Percentiles rank a stretch among this genome's conserved stretches.
phyloP scores from a whole-genome alignment of 2,888 invertebrate genomes.

The Dicranocentrus wangi region DNA sequence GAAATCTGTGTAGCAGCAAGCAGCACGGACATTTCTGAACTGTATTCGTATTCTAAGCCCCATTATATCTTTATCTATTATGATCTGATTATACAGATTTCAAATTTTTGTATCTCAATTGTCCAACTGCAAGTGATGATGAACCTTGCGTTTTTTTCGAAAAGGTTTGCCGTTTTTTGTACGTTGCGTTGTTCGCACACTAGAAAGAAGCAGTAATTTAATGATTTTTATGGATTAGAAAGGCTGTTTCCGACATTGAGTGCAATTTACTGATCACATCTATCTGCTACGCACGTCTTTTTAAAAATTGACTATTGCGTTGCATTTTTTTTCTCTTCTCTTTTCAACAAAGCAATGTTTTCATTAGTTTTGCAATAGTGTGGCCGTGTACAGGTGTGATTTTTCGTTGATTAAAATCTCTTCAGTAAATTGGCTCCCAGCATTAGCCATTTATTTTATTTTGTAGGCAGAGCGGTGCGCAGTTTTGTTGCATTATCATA shows the following conservation, averaged over 20 bases:
- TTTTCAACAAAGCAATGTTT: conserved; percentile 7
- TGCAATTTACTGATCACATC: conserved; percentile 22
- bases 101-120: conserved; percentile 28
- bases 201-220: conserved; percentile 24
- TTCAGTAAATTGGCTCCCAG: conserved; percentile 20
- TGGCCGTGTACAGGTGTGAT: conserved; percentile 22
- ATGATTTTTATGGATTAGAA: conserved; percentile 51
- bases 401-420: conserved; percentile 39
- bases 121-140: conserved; percentile 22
- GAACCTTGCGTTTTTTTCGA: conserved; percentile 5
- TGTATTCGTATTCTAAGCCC: not conserved
- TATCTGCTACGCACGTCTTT: not conserved
- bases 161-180: not conserved
- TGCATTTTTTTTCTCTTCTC: conserved; percentile 2
- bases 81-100: conserved; percentile 54
- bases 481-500: conserved; percentile 35
- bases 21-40: not conserved
- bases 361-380: conserved; percentile 27
- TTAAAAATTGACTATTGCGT: not conserved
- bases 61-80: not conserved
- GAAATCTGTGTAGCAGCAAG: conserved; percentile 24
- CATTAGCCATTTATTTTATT: conserved; percentile 22
- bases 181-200: no score
- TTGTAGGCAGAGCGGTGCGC: not conserved
- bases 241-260: conserved; percentile 52